Conservation (phyloP, 2,113 vertebrate species). For the Phylloscopus whistleri region DNA sequence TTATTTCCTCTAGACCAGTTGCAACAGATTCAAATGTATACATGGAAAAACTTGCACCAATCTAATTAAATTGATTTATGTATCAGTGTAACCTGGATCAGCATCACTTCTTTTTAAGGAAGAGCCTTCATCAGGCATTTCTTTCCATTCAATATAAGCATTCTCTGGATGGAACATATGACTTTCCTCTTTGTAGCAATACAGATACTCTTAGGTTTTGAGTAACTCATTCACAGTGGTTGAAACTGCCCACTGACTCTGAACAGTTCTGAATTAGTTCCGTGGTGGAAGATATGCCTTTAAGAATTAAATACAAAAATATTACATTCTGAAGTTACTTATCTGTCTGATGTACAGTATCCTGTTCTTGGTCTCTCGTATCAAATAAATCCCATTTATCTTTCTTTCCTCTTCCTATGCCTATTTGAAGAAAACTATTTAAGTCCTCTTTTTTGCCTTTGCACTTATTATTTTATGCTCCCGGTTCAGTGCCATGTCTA, state of each 20-base stretch:
- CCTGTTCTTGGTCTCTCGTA: neutral
- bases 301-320: neutral
- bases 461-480: constrained; percentile 45
- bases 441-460: neutral
- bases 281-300: neutral
- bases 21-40: neutral
- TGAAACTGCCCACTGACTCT: neutral
- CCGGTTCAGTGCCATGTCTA: constrained; percentile 7
- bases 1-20: neutral
- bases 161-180: neutral
- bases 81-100: neutral
- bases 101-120: neutral
- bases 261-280: neutral
- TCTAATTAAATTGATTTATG: neutral
- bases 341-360: neutral
- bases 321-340: neutral
- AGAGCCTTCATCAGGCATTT: neutral
- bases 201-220: neutral
- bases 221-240: neutral
- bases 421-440: constrained; percentile 36
- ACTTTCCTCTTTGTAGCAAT: neutral
- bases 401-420: constrained; percentile 2
- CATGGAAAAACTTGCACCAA: neutral
- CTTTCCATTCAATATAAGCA: neutral
- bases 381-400: neutral